A percentile compares a stretch with the other conserved stretches of the same genome.
phyloP scores from a whole-genome alignment of 2,113 vertebrate species.

The Eidolon helvum region DNA sequence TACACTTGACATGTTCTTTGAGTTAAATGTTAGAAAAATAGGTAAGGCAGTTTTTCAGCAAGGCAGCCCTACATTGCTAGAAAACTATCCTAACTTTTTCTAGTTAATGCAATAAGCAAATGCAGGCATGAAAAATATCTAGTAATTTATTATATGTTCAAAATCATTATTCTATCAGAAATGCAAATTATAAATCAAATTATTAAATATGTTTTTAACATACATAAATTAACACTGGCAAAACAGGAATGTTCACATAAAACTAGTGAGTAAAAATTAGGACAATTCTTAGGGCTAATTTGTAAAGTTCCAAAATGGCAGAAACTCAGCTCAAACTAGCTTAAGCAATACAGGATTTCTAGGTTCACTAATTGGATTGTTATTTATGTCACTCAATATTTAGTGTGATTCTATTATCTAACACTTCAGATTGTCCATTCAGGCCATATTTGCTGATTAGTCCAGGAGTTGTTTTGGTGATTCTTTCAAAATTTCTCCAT shows the following conservation, averaged over 20 bases:
- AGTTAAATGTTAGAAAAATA: background rate
- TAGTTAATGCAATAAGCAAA: background rate
- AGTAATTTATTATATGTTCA: background rate
- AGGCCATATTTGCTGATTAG: background rate
- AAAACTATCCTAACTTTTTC: background rate
- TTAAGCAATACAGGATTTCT: background rate
- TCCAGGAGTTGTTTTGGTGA: background rate
- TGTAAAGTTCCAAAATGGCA: background rate
- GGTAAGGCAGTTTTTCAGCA: background rate
- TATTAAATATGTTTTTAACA: background rate
- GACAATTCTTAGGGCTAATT: background rate
- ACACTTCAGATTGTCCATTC: background rate
- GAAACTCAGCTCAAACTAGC: background rate
- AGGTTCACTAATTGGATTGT: background rate
- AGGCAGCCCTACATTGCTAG: background rate
- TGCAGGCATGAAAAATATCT: background rate
- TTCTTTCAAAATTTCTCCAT: background rate
- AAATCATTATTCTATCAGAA: background rate
- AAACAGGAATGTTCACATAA: background rate
- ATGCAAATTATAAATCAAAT: background rate
- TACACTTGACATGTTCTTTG: background rate
- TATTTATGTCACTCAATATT: background rate
- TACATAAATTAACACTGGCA: background rate
- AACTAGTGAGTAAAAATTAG: background rate
- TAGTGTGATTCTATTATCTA: background rate